Evolutionary conservation across 2,797 vertebrate genomes (phyloP).

Genomic region (Manis crassicaudata): DNA sequence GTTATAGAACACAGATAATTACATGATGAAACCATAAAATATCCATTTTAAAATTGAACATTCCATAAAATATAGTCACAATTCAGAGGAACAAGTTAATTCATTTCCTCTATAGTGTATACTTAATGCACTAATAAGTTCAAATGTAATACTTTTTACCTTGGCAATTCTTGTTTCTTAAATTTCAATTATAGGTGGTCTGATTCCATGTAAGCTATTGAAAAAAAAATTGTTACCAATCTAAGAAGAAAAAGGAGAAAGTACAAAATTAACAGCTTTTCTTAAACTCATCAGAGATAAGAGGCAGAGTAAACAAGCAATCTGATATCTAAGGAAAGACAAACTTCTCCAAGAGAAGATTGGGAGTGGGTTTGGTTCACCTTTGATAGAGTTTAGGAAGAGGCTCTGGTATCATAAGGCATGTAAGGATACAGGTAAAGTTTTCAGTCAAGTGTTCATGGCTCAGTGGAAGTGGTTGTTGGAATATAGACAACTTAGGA

Average conservation of each 20-base stretch:
- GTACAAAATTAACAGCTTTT: background rate
- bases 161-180: background rate
- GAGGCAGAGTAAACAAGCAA: background rate
- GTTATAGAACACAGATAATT: background rate
- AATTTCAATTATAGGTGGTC: background rate
- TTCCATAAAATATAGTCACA: background rate
- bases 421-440: background rate
- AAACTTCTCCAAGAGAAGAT: background rate
- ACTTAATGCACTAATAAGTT: background rate
- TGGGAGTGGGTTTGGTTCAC: background rate
- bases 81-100: background rate
- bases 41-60: background rate
- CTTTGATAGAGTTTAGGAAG: background rate
- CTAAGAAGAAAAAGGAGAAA: background rate
- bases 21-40: background rate
- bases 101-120: background rate
- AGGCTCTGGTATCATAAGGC: background rate
- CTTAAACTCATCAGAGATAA: background rate
- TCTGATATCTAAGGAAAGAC: background rate
- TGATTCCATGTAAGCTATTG: background rate
- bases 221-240: background rate
- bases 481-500: background rate
- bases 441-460: background rate
- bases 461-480: background rate
- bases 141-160: background rate